Evolutionary conservation across 2,797 vertebrate species (phyloP).

Genomic region (Meda fulgida): DNA sequence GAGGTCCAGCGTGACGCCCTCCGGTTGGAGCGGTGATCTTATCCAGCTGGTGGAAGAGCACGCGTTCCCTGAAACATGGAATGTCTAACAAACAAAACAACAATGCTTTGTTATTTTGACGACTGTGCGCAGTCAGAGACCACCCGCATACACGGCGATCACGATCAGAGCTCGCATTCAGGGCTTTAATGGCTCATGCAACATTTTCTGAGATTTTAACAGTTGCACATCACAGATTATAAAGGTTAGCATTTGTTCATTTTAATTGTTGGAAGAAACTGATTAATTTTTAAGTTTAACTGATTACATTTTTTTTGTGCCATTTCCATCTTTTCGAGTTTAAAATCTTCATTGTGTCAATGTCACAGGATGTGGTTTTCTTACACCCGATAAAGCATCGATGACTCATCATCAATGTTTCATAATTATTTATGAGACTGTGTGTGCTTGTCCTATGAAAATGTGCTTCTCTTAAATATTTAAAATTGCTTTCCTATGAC

Average conservation of each 20-base stretch:
- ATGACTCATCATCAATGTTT: neutral
- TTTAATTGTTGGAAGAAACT: neutral
- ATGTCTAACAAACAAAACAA: constrained; percentile 14
- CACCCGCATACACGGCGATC: neutral
- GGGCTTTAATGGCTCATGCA: neutral
- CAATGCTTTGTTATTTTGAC: neutral
- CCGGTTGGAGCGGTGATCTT: constrained; percentile 17
- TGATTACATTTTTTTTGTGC: neutral
- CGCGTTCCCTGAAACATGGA: neutral
- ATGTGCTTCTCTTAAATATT: neutral
- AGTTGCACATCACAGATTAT: neutral
- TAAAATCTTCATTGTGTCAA: neutral
- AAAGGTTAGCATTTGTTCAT: neutral
- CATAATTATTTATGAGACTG: neutral
- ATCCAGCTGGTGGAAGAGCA: neutral
- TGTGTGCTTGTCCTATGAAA: neutral
- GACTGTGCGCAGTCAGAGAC: neutral
- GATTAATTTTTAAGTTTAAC: no score
- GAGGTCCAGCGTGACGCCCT: neutral
- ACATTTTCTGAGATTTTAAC: neutral
- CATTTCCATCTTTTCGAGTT: neutral
- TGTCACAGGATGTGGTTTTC: neutral
- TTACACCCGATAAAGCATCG: neutral
- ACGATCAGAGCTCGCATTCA: neutral
- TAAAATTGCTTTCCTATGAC: no score